These are phyloP conservation scores for Beaufortia kweichowensis DNA, from an alignment of 2,113 vertebrate species.

Conservation along the genomic window DNA sequence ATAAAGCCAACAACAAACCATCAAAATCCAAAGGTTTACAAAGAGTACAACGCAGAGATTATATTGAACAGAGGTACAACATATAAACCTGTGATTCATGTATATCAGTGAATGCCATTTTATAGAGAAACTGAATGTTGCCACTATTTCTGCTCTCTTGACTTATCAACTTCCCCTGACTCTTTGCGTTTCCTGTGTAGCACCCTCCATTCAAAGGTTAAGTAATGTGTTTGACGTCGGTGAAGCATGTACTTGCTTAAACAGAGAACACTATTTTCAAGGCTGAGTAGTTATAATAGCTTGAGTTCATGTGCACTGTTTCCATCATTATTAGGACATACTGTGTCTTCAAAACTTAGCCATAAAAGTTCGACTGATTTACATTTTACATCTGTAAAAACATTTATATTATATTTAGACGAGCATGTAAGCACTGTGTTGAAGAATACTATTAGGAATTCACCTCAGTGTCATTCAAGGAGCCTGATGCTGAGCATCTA, in stretches of 20 bases:
- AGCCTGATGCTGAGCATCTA: too few species aligned
- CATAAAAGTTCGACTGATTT: too few species aligned
- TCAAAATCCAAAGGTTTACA: too few species aligned
- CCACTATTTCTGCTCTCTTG: background rate
- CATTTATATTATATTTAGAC: too few species aligned
- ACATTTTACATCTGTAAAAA: too few species aligned
- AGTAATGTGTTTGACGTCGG: background rate
- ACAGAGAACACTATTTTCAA: slow-evolving; percentile 30
- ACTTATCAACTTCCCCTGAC: slow-evolving; percentile 35
- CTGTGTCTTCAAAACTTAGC: background rate
- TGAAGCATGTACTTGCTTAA: slow-evolving; percentile 18
- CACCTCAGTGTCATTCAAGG: too few species aligned
- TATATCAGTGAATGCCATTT: background rate
- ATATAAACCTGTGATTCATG: background rate
- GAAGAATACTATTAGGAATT: too few species aligned
- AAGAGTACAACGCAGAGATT: too few species aligned
- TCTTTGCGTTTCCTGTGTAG: slow-evolving; percentile 15
- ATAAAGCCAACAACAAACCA: too few species aligned
- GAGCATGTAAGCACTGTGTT: too few species aligned
- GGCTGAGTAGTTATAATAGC: slow-evolving; percentile 28
- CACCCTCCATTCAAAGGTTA: slow-evolving; percentile 4
- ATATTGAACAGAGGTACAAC: background rate
- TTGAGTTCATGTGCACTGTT: background rate
- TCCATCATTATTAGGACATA: background rate
- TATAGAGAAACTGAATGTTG: background rate